Evolutionary conservation across 2,113 vertebrate species (phyloP).

Genomic region (Phoxinus phoxinus): DNA sequence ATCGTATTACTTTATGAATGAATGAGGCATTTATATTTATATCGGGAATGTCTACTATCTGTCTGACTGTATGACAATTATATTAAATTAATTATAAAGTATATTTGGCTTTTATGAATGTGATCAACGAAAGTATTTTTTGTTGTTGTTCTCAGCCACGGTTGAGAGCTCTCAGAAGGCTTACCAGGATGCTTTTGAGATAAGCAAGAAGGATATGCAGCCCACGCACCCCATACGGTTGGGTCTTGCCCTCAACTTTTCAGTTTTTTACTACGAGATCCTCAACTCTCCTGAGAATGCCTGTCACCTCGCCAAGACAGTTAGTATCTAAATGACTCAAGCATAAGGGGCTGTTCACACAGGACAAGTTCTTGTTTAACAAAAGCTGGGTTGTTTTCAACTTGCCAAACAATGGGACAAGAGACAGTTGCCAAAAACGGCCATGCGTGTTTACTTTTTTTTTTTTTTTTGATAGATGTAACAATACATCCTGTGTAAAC

Average conservation of each 20-base stretch:
- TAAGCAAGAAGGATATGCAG: conserved; percentile 99
- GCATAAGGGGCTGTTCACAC: background rate
- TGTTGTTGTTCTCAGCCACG: conserved; percentile 78
- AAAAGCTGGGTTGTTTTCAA: background rate
- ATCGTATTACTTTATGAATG: no score
- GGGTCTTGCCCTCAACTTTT: conserved; percentile 98
- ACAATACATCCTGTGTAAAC: background rate
- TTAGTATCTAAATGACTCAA: conserved; percentile 66
- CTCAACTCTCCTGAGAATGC: conserved; percentile 97
- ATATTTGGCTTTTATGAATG: background rate
- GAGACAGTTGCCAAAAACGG: background rate
- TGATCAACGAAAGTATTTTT: background rate
- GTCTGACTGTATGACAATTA: background rate
- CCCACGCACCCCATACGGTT: conserved; percentile 98
- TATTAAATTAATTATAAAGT: background rate
- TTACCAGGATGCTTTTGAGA: conserved; percentile 97
- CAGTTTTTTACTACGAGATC: conserved; percentile 99
- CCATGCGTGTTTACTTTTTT: background rate
- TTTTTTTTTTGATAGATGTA: no score
- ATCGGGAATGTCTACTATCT: background rate
- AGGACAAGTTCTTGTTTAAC: background rate
- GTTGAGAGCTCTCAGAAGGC: conserved; percentile 93
- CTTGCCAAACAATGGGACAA: background rate
- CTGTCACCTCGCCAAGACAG: conserved; percentile 95
- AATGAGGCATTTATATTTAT: no score